Base-by-base conservation (phyloP, 2,888 invertebrate species). In the Patella caerulea region DNA sequence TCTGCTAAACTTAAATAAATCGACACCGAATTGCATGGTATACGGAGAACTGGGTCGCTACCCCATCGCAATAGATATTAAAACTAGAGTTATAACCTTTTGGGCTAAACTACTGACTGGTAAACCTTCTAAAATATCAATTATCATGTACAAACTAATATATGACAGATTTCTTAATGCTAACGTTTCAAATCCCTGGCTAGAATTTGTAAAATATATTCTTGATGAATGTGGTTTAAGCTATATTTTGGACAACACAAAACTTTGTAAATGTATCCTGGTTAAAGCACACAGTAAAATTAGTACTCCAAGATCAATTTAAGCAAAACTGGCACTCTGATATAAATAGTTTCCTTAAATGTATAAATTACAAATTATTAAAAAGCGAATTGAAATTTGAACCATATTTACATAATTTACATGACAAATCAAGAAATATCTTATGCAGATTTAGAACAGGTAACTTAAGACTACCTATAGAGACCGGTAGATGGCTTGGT, bases 11-110 rank as follows among this genome's bases (percentile, higher is more conserved):
- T 45, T 72, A 19, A 72, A 72, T 7, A 11, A n/a, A 53, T 72
- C 72, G 1, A 72, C 72, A 11, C 72, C 72, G 52, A 53, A 72
- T n/a, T 72, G n/a, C n/a, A n/a, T n/a, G n/a, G n/a, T n/a, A n/a
- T n/a, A n/a, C n/a, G n/a, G n/a, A n/a, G n/a, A n/a, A n/a, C n/a
- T n/a, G n/a, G n/a, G n/a, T n/a, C n/a, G n/a, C n/a, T n/a, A n/a
- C n/a, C n/a, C n/a, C n/a, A n/a, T n/a, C n/a, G n/a, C n/a, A n/a
- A n/a, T n/a, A n/a, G n/a, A n/a, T n/a, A n/a, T n/a, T n/a, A n/a
- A n/a, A n/a, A n/a, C n/a, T n/a, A n/a, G n/a, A n/a, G n/a, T n/a
- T n/a, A n/a, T n/a, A n/a, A n/a, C n/a, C n/a, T n/a, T n/a, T n/a
- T n/a, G n/a, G n/a, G n/a, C n/a, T n/a, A n/a, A n/a, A n/a, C n/a